Evolutionary conservation across 2,888 invertebrate species (phyloP).

Genomic region (Tenthredo amoena): DNA sequence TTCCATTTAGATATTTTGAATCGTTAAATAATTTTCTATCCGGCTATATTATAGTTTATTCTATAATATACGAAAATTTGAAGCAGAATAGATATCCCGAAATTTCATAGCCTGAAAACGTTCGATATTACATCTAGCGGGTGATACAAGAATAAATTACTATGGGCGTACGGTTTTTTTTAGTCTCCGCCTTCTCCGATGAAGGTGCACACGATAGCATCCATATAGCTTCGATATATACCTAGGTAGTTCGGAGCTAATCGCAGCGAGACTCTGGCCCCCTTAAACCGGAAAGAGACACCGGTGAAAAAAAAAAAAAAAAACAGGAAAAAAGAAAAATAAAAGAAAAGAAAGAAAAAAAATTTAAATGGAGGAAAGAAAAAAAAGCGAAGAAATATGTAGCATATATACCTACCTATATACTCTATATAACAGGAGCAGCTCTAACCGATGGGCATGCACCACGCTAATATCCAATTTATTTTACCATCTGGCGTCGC

Average conservation of each 20-base stretch:
- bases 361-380: background rate
- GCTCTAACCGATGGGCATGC: background rate
- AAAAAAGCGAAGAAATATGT: slow-evolving; percentile 8
- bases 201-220: slow-evolving; percentile 40
- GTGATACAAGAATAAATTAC: slow-evolving; percentile 31
- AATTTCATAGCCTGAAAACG: background rate
- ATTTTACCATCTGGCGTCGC: slow-evolving; percentile 48
- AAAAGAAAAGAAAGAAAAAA: background rate
- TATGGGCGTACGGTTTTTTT: slow-evolving; percentile 58
- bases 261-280: slow-evolving; percentile 43
- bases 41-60: too few species aligned
- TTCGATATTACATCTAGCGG: background rate
- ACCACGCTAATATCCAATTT: slow-evolving; percentile 41
- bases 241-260: slow-evolving; percentile 52
- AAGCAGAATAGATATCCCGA: too few species aligned
- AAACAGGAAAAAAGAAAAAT: background rate
- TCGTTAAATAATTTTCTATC: too few species aligned
- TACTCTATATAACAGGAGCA: background rate
- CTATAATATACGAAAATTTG: too few species aligned
- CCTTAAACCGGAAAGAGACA: slow-evolving; percentile 53
- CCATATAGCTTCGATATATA: slow-evolving; percentile 48
- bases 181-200: slow-evolving; percentile 60
- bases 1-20: too few species aligned
- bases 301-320: slow-evolving; percentile 24
- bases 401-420: too few species aligned